Percentiles rank a stretch among this genome's conserved stretches.
Evolutionary conservation across 2,888 invertebrate species (phyloP).

Genomic region (Lottia scabra): DNA sequence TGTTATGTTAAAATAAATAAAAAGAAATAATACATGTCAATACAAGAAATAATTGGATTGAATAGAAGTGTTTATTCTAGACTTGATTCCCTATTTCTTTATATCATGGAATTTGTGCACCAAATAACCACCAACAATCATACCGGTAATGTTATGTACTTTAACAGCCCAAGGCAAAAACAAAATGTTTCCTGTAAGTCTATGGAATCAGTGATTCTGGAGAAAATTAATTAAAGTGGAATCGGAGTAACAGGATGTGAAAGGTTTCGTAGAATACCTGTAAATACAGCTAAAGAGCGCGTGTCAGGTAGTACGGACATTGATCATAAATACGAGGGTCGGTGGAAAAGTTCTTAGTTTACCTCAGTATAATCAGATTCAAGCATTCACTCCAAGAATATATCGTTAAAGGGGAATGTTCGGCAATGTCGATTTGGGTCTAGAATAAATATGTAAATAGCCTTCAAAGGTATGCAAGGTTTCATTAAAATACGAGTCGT

Average conservation of each 20-base stretch:
- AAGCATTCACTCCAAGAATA: too few species aligned
- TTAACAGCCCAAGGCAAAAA: neutral
- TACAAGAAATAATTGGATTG: too few species aligned
- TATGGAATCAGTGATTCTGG: neutral
- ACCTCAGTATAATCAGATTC: too few species aligned
- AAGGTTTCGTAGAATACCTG: neutral
- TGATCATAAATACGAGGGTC: neutral
- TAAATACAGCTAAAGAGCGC: neutral
- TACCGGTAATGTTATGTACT: neutral
- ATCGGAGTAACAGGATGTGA: neutral
- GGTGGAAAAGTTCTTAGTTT: too few species aligned
- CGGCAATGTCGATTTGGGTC: too few species aligned
- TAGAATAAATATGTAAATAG: too few species aligned
- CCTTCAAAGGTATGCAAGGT: too few species aligned
- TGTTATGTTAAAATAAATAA: too few species aligned
- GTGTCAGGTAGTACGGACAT: neutral
- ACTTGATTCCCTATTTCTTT: neutral
- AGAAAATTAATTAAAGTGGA: neutral
- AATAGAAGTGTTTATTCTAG: neutral
- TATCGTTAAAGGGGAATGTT: neutral
- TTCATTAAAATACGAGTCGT: too few species aligned
- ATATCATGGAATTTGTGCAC: conserved; percentile 1
- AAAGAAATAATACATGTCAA: too few species aligned
- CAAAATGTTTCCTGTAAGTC: neutral
- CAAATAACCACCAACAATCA: neutral